These are phyloP conservation scores for Typhlomys cinereus DNA, from an alignment of 2,113 vertebrate species.

Conservation along the genomic window DNA sequence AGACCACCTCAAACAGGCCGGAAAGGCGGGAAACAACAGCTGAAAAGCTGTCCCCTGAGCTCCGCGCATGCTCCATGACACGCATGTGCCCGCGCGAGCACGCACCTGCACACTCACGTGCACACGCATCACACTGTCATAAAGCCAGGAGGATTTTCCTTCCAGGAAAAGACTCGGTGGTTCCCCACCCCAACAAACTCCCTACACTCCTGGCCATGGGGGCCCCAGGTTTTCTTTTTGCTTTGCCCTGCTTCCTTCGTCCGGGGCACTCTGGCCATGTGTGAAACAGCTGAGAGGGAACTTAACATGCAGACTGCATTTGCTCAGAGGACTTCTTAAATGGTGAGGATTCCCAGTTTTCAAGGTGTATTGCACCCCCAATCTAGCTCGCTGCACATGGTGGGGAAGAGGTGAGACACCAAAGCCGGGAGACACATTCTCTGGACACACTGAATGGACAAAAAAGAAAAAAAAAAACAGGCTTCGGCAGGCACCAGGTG, in stretches of 20 bases:
- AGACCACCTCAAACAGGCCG: no score
- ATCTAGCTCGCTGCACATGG: neutral
- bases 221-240: rapidly evolving
- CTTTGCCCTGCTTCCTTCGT: neutral
- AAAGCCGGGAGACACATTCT: neutral
- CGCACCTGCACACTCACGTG: no score
- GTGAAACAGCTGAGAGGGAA: neutral
- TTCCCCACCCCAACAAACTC: rapidly evolving
- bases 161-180: neutral
- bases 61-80: no score
- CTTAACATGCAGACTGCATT: rapidly evolving
- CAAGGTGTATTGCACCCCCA: neutral
- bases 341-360: neutral
- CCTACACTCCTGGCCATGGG: neutral
- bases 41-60: no score
- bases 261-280: neutral
- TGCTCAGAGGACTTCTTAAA: neutral
- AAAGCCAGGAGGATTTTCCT: rapidly evolving
- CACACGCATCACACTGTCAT: rapidly evolving
- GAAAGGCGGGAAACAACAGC: no score
- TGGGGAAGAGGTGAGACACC: no score
- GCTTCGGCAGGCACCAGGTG: neutral
- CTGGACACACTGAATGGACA: neutral
- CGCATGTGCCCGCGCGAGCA: no score
- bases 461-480: no score